Base-by-base conservation (phyloP, 2,113 vertebrate genomes). In the Gymnarchus niloticus region DNA sequence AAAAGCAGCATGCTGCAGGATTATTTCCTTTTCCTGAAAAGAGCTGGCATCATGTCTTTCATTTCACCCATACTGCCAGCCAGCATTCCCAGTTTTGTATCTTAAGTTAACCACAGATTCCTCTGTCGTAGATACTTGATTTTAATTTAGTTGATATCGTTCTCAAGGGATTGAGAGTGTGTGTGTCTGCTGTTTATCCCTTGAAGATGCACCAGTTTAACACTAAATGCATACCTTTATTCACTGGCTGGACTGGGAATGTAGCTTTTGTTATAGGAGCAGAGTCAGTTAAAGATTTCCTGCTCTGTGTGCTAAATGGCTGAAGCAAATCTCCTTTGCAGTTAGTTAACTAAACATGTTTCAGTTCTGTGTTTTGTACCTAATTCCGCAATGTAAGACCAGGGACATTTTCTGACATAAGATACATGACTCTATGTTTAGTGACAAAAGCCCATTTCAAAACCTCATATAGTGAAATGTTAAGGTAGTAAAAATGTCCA, bases 331-430 rank as follows among this genome's bases (percentile, higher is more conserved):
- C 65, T 33, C 65, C 65, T 73, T 73, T 69, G 65, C 14, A 69
- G 41, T 33, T 69, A 14, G 65, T 33, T 41, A 69, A 69, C 25
- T 25, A 33, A 65, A 41, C 65, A 69, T 37, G 65, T 69, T 33
- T 33, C 65, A 69, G 41, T 69, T 69, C 28, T 69, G 28, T 69
- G 65, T 69, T 69, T 69, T 69, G 65, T 69, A 69, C 65, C 65
- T 1, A 69, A 69, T 69, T 69, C 65, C 65, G 33, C 65, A 69
- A 69, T 69, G 3, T 69, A 37, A 69, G 25, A 73, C 65, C 65
- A 73, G 65, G 41, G 65, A 73, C 65, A 73, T 73, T 41, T 37
- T 37, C 28, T 41, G 41, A 41, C 65, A 73, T 73, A 1, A 41
- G 41, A 73, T 33, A 73, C 37, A 37, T 73, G 65, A 33, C 65